Evolutionary conservation across 2,113 vertebrate species (phyloP).

Genomic region (Silurus meridionalis): DNA sequence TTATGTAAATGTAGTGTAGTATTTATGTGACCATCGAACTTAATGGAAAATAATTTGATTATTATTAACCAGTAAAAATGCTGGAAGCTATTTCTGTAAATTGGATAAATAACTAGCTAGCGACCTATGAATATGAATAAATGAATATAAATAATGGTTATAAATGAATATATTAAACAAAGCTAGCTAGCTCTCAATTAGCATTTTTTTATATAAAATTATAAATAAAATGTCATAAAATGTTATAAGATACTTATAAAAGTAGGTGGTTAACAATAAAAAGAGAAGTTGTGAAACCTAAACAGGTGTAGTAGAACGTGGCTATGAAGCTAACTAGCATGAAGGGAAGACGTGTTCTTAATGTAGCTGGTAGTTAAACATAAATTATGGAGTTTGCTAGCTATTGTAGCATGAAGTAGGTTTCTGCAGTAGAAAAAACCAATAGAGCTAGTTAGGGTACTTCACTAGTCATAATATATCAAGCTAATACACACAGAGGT

Average conservation of each 20-base stretch:
- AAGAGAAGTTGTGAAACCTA: not conserved
- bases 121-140: not conserved
- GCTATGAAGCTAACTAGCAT: not conserved
- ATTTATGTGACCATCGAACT: not conserved
- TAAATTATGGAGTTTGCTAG: too few species aligned
- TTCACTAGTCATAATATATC: not conserved
- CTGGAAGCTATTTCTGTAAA: not conserved
- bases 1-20: not conserved
- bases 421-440: not conserved
- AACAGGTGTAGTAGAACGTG: not conserved
- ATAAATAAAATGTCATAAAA: too few species aligned
- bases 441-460: not conserved
- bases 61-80: not conserved
- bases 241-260: not conserved
- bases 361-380: too few species aligned
- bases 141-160: too few species aligned
- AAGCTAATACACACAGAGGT: not conserved
- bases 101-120: not conserved
- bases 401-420: too few species aligned
- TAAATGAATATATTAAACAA: not conserved
- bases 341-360: too few species aligned
- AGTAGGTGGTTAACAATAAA: not conserved
- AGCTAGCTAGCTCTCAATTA: not conserved
- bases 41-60: not conserved
- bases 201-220: too few species aligned